phyloP scores from a whole-genome alignment of 1,140 invertebrate genomes.

The Drosophila dunni region DNA sequence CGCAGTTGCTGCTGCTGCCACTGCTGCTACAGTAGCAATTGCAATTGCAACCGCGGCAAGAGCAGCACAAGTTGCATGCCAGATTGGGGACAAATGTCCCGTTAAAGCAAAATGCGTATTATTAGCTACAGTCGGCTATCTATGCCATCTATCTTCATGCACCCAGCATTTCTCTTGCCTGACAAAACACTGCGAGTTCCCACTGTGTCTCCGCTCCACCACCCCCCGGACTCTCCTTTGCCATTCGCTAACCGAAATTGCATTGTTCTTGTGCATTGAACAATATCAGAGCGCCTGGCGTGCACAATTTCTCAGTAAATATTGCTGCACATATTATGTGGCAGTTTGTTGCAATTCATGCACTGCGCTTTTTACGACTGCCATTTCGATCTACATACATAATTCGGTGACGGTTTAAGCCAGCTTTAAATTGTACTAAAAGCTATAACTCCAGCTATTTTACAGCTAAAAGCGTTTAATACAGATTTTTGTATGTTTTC shows the following conservation, averaged over 20 bases:
- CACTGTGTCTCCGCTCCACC: background rate
- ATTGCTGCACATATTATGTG: slow-evolving; percentile 22
- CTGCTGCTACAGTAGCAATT: background rate
- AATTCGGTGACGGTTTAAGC: background rate
- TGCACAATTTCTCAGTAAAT: background rate
- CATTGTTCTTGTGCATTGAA: slow-evolving; percentile 39
- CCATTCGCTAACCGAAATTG: slow-evolving; percentile 27
- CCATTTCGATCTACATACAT: background rate
- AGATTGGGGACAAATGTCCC: slow-evolving; percentile 60
- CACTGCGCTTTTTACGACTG: background rate
- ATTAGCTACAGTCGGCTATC: slow-evolving; percentile 56
- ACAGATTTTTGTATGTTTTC: too few relatives aligned
- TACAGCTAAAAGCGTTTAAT: too few relatives aligned
- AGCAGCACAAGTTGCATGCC: slow-evolving; percentile 38
- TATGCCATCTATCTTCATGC: slow-evolving; percentile 56
- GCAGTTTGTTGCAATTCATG: slow-evolving; percentile 31
- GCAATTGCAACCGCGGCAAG: background rate
- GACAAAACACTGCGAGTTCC: slow-evolving; percentile 4
- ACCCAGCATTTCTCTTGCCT: slow-evolving; percentile 16
- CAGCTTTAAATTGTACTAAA: background rate
- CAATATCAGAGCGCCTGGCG: slow-evolving; percentile 10
- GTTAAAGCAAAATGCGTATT: slow-evolving; percentile 60
- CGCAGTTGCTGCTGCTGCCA: slow-evolving; percentile 24
- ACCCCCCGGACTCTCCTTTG: background rate
- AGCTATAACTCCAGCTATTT: too few relatives aligned